Evolutionary conservation across 2,113 vertebrate species (phyloP).

Genomic region (Dendrocopos noguchii): DNA sequence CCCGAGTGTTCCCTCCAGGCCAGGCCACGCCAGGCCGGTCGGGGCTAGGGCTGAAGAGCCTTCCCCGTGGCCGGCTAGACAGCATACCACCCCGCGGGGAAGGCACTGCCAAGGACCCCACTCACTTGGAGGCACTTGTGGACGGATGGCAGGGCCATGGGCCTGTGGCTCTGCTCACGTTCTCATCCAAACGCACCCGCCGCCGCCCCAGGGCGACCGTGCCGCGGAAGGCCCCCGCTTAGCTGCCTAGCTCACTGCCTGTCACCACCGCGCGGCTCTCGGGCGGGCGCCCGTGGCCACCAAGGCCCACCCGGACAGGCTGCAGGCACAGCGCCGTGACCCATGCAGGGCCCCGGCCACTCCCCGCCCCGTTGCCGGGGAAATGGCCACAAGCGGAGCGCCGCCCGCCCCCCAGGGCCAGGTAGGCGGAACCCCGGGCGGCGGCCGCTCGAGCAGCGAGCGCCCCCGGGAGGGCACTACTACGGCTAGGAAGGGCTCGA

Average conservation of each 20-base stretch:
- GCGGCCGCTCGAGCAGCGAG: not conserved
- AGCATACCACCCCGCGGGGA: too few relatives aligned
- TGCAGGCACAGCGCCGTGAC: not conserved
- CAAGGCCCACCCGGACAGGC: not conserved
- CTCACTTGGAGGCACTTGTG: conserved; percentile 63
- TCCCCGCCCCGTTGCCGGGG: not conserved
- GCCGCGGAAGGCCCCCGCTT: not conserved
- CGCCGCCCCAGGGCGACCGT: not conserved
- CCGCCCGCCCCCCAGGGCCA: not conserved
- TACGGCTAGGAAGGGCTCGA: not conserved
- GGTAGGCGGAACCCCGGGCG: not conserved
- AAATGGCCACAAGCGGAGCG: too few relatives aligned
- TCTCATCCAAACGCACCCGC: not conserved
- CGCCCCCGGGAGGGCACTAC: not conserved
- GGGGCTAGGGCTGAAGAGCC: not conserved
- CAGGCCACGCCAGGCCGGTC: not conserved
- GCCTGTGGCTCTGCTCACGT: accelerated
- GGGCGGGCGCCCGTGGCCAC: accelerated
- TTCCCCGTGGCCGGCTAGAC: not conserved
- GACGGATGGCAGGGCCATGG: conserved; percentile 19
- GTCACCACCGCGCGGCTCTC: not conserved
- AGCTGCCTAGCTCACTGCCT: accelerated
- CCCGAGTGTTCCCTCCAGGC: not conserved
- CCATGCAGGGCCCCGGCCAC: accelerated
- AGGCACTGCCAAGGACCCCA: not conserved